Base-by-base conservation (phyloP, 2,797 vertebrate genomes). In the Spheniscus humboldti region DNA sequence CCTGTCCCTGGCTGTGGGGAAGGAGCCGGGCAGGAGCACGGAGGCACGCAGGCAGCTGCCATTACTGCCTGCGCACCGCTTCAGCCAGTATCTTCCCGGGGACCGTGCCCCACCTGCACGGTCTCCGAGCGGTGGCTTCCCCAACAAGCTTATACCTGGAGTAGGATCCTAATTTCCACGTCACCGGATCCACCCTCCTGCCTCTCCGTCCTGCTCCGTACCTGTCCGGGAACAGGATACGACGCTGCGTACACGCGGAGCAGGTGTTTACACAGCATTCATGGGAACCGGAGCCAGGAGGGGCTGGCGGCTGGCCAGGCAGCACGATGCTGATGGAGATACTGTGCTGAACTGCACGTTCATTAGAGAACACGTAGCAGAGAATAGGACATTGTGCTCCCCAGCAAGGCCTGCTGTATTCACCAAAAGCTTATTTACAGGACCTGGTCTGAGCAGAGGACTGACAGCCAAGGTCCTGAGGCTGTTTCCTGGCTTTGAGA, bases 101-200 rank as follows among this genome's bases (percentile, higher is more conserved):
- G 7, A 50, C 9, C 3, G 0, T 25, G 30, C 4, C n/a, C 64
- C 68, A 50, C 33, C 27, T 14, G 19, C 2, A 1, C 0, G 0
- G 8, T 35, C n/a, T 82, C 35, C 53, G 24, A 19, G 35, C 0
- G 0, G 37, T 12, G 15, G 39, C 31, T 63, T 39, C 52, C 31
- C 30, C 6, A 1, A 4, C 4, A 13, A 13, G 23, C 30, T 76
- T 2, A 31, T 8, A 33, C 15, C 43, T 35, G 53, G 35, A 45
- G 28, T 1, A 22, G 39, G 68, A 71, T 52, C 23, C 74, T 7
- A 12, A 47, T 2, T 30, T 5, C 41, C 50, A 27, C 1, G 0
- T 43, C 48, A 23, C 4, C 1, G 2, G 28, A 37, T 4, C 30
- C 75, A 47, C 37, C 28, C 17, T 66, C 27, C 4, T 4, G 1